These are phyloP conservation scores for Tylochromis polylepis DNA, from an alignment of 2,113 vertebrate species.

Conservation along the genomic window DNA sequence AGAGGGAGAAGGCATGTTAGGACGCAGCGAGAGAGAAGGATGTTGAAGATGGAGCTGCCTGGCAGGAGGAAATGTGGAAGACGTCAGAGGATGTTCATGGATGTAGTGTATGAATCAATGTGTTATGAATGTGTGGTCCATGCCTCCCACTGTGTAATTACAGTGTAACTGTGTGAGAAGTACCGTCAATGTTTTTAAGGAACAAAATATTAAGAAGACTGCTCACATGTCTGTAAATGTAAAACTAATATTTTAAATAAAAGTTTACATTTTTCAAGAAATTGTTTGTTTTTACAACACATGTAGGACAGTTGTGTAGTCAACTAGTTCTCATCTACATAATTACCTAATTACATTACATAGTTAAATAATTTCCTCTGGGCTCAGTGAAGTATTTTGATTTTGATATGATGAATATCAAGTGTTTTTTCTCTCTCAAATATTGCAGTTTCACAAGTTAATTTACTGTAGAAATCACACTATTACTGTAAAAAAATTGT, in stretches of 20 bases:
- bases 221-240: not conserved
- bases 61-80: not conserved
- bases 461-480: not conserved
- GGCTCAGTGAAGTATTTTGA: not conserved
- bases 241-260: not conserved
- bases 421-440: not conserved
- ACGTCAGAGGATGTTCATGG: not conserved
- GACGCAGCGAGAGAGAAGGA: not conserved
- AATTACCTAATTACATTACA: not conserved
- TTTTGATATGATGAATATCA: too few species aligned
- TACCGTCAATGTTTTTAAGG: not conserved
- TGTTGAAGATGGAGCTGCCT: not conserved
- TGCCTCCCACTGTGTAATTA: not conserved
- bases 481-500: not conserved
- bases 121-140: not conserved
- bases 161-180: not conserved
- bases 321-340: not conserved
- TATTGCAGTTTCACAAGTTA: not conserved
- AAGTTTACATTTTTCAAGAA: not conserved
- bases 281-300: not conserved
- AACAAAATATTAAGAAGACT: not conserved
- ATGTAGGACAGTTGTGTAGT: not conserved
- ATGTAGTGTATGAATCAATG: not conserved
- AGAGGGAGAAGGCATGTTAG: not conserved
- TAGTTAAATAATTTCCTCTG: not conserved